Base-by-base conservation (phyloP, 2,797 vertebrate genomes). In the Taeniopygia guttata region DNA sequence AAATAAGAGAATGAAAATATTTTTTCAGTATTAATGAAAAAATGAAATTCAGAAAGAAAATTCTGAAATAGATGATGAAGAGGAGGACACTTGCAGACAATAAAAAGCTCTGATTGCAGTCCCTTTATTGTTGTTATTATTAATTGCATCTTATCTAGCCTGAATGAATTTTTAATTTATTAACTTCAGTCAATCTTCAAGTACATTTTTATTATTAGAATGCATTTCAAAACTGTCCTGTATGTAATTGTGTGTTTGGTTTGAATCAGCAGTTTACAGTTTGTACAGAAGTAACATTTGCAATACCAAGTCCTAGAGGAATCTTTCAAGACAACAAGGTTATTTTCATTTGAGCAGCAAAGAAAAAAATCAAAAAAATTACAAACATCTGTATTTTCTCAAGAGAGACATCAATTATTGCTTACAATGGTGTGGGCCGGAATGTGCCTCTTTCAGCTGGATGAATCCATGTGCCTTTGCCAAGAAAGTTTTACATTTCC, bases 401-500 rank as follows among this genome's bases (percentile, higher is more conserved):
- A 1, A 89, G 95, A 77, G 95, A 90, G 58, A 84, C 93, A 93
- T 80, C 80, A 17, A 96, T 94, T 94, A 76, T 64, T 91, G 22
- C 92, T 92, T 94, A 62, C 81, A 96, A 84, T 93, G 78, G 55
- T 87, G 90, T 95, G 89, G 94, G 81, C 40, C 30, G 27, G 95
- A 96, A 94, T 93, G 86, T 95, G 87, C 92, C 83, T 94, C 93
- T 87, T 94, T 94, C 87, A 97, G 95, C 94, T 95, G 86, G 92
- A 94, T 95, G 86, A 95, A 94, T 95, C 76, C 83, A 49, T 60
- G 63, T 66, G 73, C 66, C 59, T 38, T 51, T 94, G 96, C 96
- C 97, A 97, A 96, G 82, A 96, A 78, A 64, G 89, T 95, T 94
- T 95, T 95, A 95, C 80, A 89, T 96, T 96, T 97, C 94, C 94